Evolutionary conservation across 2,113 vertebrate species (phyloP).

Genomic region (Laterallus jamaicensis): DNA sequence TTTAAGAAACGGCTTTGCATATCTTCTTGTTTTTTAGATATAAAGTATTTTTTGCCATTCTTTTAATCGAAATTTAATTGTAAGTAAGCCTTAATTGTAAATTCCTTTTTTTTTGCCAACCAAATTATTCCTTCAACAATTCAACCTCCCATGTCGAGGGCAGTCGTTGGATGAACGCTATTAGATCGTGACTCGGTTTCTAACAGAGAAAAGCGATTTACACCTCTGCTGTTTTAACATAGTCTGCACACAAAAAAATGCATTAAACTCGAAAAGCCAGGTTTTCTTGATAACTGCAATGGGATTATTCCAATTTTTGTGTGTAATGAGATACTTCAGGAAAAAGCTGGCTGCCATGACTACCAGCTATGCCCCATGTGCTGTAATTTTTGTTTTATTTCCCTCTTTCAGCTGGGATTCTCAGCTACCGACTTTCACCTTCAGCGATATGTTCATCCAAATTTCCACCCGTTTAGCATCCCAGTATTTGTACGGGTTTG

Average conservation of each 20-base stretch:
- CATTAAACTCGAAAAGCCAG: background rate
- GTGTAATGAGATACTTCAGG: background rate
- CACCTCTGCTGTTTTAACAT: background rate
- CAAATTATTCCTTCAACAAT: too few species aligned
- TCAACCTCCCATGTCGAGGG: background rate
- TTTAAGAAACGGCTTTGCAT: background rate
- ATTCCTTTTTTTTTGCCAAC: too few species aligned
- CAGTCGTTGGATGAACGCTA: background rate
- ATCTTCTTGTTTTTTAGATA: background rate
- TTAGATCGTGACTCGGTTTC: background rate
- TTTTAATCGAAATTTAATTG: background rate
- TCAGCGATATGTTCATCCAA: slow-evolving; percentile 89
- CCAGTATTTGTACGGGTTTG: slow-evolving; percentile 72
- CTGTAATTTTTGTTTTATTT: fast-evolving
- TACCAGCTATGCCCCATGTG: fast-evolving
- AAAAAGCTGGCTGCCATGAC: too few species aligned
- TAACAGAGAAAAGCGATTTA: background rate
- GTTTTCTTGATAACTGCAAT: background rate
- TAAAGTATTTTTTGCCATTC: background rate
- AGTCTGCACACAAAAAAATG: too few species aligned
- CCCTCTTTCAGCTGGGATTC: slow-evolving; percentile 86
- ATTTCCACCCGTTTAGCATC: slow-evolving; percentile 85
- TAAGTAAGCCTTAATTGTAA: too few species aligned
- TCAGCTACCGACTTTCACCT: slow-evolving; percentile 82
- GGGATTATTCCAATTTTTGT: background rate